phyloP scores from a whole-genome alignment of 2,797 vertebrate genomes.

The Bradypus variegatus region DNA sequence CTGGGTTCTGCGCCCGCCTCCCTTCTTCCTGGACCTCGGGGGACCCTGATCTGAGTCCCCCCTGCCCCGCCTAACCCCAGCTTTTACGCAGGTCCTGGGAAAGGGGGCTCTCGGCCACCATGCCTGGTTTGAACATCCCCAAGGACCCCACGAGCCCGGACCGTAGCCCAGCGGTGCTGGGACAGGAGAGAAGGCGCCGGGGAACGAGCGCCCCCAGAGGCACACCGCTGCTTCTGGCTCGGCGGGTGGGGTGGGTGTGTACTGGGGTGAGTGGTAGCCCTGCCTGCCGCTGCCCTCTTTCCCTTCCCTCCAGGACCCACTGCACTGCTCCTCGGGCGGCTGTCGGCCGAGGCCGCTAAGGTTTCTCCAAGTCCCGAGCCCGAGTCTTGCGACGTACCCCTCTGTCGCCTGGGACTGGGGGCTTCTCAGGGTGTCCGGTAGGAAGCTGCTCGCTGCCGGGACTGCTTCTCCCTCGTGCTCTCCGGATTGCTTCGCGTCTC shows the following conservation, averaged over 20 bases:
- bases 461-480: constrained; percentile 8
- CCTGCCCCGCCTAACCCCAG: constrained; percentile 51
- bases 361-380: background rate
- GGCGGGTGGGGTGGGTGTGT: constrained; percentile 63
- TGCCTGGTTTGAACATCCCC: constrained; percentile 43
- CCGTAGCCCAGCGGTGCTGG: constrained; percentile 47
- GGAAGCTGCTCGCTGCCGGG: constrained; percentile 10
- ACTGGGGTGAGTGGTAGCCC: constrained; percentile 48
- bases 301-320: constrained; percentile 25
- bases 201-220: constrained; percentile 68
- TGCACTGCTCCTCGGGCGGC: background rate
- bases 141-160: constrained; percentile 37
- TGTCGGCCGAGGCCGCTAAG: background rate
- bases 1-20: constrained; percentile 37
- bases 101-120: constrained; percentile 48
- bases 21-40: constrained; percentile 48
- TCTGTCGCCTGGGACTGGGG: constrained; percentile 10
- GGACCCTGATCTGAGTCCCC: constrained; percentile 54
- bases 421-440: constrained; percentile 27
- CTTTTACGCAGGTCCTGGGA: constrained; percentile 50
- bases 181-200: constrained; percentile 51
- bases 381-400: background rate
- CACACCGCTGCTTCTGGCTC: constrained; percentile 39
- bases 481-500: background rate
- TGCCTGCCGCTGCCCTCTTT: background rate